Base-by-base conservation (phyloP, 1,140 invertebrate genomes). In the Lutraria rhynchaena region DNA sequence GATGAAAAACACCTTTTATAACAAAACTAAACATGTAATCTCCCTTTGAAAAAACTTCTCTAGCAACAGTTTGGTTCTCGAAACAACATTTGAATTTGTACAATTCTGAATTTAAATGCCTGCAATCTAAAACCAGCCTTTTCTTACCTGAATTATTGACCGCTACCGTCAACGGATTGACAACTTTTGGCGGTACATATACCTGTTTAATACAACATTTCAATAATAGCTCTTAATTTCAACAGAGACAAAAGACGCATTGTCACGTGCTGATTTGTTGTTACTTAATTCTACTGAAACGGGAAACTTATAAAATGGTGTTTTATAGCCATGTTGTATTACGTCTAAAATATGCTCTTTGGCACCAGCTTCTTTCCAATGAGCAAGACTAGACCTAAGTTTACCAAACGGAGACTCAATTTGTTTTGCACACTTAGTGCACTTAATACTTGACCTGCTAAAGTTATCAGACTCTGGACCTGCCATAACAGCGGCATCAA, bases 81-180 rank as follows among this genome's bases (percentile, higher is more conserved):
- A 71, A 71, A 33, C 69, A 53, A 55, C 69, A 71, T 71, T 71
- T 71, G 27, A 7, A 71, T 51, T 57, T 73, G n/a, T 51, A 71
- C n/a, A 71, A 29, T 2, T 13, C 7, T 51, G 49, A 29, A 31
- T 71, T 57, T 5, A 73, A 53, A 73, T 73, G 69, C 13, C 69
- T 11, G 35, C 69, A 53, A 37, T 73, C 69, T 29, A 73, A 51
- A 29, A 73, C 51, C 3, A 73, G 31, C 22, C 51, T 53, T 7
- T 17, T 13, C 22, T 73, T 73, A 55, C 69, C 69, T n/a, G 2
- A 7, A 35, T 31, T 55, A 13, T 31, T 41, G 3, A 15, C 17
- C 3, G 69, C 24, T 5, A 73, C 69, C 15, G 69, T 73, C 35
- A 73, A 58, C 29, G 69, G 69, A 55, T 73, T 73, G 19, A 73